phyloP scores from a whole-genome alignment of 2,888 invertebrate genomes.

The Drosophila affinis region DNA sequence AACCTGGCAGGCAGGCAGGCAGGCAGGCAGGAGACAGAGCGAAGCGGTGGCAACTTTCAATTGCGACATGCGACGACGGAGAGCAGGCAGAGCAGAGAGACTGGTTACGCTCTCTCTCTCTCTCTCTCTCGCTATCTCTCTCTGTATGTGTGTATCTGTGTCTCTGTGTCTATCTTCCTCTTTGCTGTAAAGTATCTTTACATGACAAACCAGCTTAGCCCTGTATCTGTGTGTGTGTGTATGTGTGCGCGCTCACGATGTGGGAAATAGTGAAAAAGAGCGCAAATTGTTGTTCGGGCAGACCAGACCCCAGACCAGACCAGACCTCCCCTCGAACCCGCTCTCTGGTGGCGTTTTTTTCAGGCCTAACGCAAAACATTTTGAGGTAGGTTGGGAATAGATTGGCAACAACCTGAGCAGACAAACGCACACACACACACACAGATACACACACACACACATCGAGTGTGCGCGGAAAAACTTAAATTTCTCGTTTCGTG shows the following conservation, averaged over 20 bases:
- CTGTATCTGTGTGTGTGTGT: constrained; percentile 60
- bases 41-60: constrained; percentile 69
- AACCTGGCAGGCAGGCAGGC: neutral
- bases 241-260: constrained; percentile 38
- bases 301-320: constrained; percentile 6
- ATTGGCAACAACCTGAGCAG: constrained; percentile 73
- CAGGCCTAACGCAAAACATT: constrained; percentile 80
- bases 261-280: constrained; percentile 78
- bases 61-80: constrained; percentile 66
- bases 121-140: constrained; percentile 25
- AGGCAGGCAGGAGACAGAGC: constrained; percentile 1
- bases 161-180: constrained; percentile 30
- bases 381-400: constrained; percentile 83
- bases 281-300: constrained; percentile 32
- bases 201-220: constrained; percentile 70
- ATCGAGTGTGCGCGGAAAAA: constrained; percentile 64
- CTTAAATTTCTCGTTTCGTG: constrained; percentile 75
- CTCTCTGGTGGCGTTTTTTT: constrained; percentile 69
- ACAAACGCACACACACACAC: constrained; percentile 51
- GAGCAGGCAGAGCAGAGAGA: constrained; percentile 38
- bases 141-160: neutral
- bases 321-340: constrained; percentile 57
- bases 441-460: constrained; percentile 7
- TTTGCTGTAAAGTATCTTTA: constrained; percentile 37
- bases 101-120: constrained; percentile 9